Evolutionary conservation across 37 sponge, comb jelly and placozoan species (phyloP), one percentile per base, ranked within the genome.

Genomic region (Ephydatia muelleri): DNA sequence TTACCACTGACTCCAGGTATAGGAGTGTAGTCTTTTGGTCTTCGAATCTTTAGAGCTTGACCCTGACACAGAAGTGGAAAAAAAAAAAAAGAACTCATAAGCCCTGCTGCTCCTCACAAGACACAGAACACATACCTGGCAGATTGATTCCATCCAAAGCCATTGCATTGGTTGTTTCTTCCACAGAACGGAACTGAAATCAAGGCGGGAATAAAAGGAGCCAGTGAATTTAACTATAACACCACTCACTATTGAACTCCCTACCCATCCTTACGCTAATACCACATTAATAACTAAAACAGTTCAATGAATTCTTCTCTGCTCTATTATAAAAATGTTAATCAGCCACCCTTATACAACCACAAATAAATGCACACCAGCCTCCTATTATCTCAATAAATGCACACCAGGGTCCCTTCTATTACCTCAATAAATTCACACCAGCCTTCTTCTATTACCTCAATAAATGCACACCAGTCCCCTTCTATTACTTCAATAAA

Each of bases 111-210:
- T 12, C 65, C 47, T n/a, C 65, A 29, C 27, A 30, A 28, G 5
- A 65, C 40, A 23, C 33, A 8, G 4, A 6, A 25, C 3, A 31
- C 34, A 36, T 74, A 87, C 89, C 82, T 96, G n/a, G 96, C 49
- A 97, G 84, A n/a, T 72, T 90, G 72, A 99, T 97, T 11, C 99
- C 99, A 95, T 99, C 99, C 87, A 99, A 95, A 13, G 99, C 99
- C 89, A 99, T 91, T 5, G 92, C 92, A 86, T 85, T 96, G 39
- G 99, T 97, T 2, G 94, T 93, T 88, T 99, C 99, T 78, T 99
- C 99, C 27, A 99, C 96, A 38, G 99, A 99, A 2, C 99, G 94
- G 43, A 99, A 92, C 98, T 97, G 47, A 82, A 65, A 80, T 28
- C 57, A 65, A 5, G 1, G 39, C 34, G 23, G 33, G 32, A 49